These are phyloP conservation scores for Helicoverpa assulta DNA, from an alignment of 2,888 invertebrate genomes.

Conservation along the genomic window DNA sequence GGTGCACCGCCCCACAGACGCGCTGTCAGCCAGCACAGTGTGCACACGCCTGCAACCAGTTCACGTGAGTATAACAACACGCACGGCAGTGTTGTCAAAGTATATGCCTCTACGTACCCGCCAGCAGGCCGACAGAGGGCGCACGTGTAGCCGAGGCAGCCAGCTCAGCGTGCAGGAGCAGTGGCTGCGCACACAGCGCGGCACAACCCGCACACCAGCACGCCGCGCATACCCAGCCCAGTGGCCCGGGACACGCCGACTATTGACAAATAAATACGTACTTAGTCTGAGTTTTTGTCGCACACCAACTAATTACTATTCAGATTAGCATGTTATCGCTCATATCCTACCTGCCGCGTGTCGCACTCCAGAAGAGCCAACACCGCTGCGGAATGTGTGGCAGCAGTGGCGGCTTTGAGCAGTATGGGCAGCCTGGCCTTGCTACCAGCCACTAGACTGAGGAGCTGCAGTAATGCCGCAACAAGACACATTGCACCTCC, in stretches of 20 bases:
- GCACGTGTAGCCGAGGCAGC: conserved; percentile 91
- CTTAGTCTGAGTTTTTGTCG: neutral
- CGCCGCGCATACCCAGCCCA: conserved; percentile 93
- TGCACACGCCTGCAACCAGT: conserved; percentile 90
- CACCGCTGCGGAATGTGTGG: conserved; percentile 82
- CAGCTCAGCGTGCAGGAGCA: conserved; percentile 93
- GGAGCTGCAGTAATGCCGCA: conserved; percentile 80
- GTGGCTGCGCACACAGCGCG: conserved; percentile 92
- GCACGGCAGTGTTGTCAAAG: neutral
- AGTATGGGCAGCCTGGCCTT: conserved; percentile 76
- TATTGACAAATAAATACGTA: conserved; percentile 67
- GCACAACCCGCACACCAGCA: conserved; percentile 92
- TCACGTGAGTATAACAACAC: neutral
- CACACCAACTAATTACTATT: too few relatives aligned
- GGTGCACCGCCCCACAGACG: conserved; percentile 92
- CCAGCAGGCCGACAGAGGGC: conserved; percentile 92
- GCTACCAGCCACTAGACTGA: conserved; percentile 75
- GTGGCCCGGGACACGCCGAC: conserved; percentile 87
- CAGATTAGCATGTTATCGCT: neutral
- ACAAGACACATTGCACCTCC: conserved; percentile 84
- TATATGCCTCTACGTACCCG: conserved; percentile 80
- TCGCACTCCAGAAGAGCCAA: conserved; percentile 82
- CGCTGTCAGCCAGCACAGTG: conserved; percentile 92
- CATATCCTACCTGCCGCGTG: conserved; percentile 76
- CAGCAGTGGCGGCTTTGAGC: conserved; percentile 82